Evolutionary conservation across 1,140 invertebrate genomes (phyloP), one percentile per base, ranked within the genome.

Genomic region (Epicauta chinensis): DNA sequence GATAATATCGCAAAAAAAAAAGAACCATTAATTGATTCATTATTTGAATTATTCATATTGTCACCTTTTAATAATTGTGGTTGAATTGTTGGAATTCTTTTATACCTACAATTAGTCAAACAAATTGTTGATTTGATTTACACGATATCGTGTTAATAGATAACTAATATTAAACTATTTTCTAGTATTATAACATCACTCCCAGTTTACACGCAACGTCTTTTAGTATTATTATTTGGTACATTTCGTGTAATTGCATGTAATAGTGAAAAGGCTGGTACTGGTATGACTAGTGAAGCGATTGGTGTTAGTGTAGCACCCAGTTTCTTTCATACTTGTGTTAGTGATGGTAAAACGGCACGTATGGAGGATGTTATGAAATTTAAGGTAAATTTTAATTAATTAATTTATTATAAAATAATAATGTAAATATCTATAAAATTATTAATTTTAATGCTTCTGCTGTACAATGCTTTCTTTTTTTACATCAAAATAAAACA

Each of bases 251-350:
- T 93, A 46, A 93, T 98, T 68, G 91, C 94, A 3, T 91, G 90
- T 60, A 93, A 94, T 69, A 88, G 91, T 53, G 90, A 95, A 59
- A 81, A 86, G 68, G 87, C 86, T 56, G 81, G 83, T 60, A 94
- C 91, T 29, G 89, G 91, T 59, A 98, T 98, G 96, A 93, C 89
- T 51, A 91, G 92, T 44, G 95, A 98, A 75, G 94, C 95, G 2
- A 75, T 98, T 50, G 93, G 93, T 37, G 87, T 90, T 41, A 93
- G 91, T 38, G 94, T 98, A 10, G 95, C 96, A 13, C 95, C 95
- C n/a, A 96, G 92, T 62, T 95, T 98, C 71, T 98, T 98, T 76
- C 93, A 97, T 71, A 90, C 88, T 51, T 97, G 93, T 73, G 91
- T 95, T 58, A 89, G 88, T 58, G 90, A 93, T 72, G 90, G 89